Conservation (phyloP, 2,797 vertebrate genomes). For the Siniperca obscura region DNA sequence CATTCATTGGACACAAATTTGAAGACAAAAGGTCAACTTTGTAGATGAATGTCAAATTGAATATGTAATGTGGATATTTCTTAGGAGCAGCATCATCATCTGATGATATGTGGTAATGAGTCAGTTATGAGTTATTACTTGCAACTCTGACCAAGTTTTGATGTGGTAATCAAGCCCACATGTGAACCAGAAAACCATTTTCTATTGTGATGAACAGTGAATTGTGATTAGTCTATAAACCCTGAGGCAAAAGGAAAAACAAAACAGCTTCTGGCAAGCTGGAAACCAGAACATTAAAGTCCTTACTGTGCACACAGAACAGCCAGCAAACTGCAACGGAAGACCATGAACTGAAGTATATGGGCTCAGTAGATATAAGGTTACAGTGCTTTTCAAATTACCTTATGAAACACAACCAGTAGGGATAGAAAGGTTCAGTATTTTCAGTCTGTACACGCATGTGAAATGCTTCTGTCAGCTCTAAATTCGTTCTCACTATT, state of each 20-base stretch:
- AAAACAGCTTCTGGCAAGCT: constrained; percentile 34
- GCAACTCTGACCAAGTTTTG: constrained; percentile 20
- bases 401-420: constrained; percentile 44
- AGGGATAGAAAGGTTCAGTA: constrained; percentile 30
- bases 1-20: not conserved
- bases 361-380: constrained; percentile 19
- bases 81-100: constrained; percentile 4
- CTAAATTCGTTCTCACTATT: constrained; percentile 19
- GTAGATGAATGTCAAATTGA: constrained; percentile 3
- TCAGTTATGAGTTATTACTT: constrained; percentile 14
- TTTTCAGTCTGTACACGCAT: constrained; percentile 30
- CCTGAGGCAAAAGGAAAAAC: constrained; percentile 1
- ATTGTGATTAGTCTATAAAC: constrained; percentile 37
- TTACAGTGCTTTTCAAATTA: constrained; percentile 45
- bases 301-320: constrained; percentile 26
- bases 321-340: constrained; percentile 23
- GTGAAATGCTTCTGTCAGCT: constrained; percentile 47
- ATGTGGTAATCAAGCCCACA: constrained; percentile 27
- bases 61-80: constrained; percentile 2
- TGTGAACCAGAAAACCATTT: constrained; percentile 33
- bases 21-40: constrained; percentile 9
- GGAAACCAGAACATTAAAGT: constrained; percentile 47
- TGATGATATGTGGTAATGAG: constrained; percentile 15
- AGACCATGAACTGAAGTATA: constrained; percentile 10
- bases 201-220: constrained; percentile 23